Conservation (phyloP, 2,113 vertebrate genomes). For the Irena cyanogastra region DNA sequence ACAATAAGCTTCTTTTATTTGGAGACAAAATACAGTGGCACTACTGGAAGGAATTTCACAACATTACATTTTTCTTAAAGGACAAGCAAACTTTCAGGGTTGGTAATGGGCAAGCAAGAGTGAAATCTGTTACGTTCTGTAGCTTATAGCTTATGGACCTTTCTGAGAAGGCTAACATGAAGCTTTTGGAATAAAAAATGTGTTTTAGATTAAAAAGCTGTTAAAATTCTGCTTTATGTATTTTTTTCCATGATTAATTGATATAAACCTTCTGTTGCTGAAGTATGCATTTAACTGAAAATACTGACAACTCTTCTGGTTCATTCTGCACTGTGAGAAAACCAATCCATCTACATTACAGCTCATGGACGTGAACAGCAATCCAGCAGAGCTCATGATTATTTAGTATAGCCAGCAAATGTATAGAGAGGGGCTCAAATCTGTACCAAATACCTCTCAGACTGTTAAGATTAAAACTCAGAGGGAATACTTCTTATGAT, state of each 20-base stretch:
- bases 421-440: conserved; percentile 64
- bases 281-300: conserved; percentile 70
- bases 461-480: conserved; percentile 69
- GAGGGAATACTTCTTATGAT: conserved; percentile 73
- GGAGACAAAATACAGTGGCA: conserved; percentile 97
- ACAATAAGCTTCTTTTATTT: conserved; percentile 90
- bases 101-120: conserved; percentile 76
- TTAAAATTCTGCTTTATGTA: conserved; percentile 70
- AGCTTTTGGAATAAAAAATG: conserved; percentile 72
- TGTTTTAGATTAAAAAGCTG: conserved; percentile 72
- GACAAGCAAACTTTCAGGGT: conserved; percentile 85
- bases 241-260: conserved; percentile 69
- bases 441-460: conserved; percentile 75
- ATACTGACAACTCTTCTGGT: conserved; percentile 74
- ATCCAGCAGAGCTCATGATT: conserved; percentile 71
- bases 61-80: conserved; percentile 86
- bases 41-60: conserved; percentile 88
- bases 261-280: conserved; percentile 69
- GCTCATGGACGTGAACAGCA: conserved; percentile 70
- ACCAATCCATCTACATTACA: conserved; percentile 63
- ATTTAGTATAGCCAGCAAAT: conserved; percentile 73
- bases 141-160: conserved; percentile 69
- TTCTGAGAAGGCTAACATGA: conserved; percentile 75
- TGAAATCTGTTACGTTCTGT: conserved; percentile 73
- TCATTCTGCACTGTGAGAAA: conserved; percentile 64